Evolutionary conservation across 2,888 invertebrate species (phyloP), one percentile per base, ranked within the genome.

Genomic region (Diarsia dahlii): DNA sequence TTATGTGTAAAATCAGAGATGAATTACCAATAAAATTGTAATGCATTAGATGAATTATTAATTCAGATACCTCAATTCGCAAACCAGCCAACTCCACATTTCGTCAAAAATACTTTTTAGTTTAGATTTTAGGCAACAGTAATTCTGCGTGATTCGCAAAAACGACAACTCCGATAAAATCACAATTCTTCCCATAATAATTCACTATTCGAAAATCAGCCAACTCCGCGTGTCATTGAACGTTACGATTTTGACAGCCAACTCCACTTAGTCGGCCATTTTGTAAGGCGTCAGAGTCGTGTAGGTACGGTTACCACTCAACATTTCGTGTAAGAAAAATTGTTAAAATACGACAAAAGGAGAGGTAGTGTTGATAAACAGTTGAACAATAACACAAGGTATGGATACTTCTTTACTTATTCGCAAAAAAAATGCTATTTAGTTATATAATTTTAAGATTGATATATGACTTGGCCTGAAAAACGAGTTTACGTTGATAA

Each of bases 401-500:
- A n/a, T 52, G 52, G n/a, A n/a, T 20, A 54, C 9, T n/a, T n/a
- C 3, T 46, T 54, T 54, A 10, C n/a, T 54, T 54, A 56, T 23
- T 23, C 13, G 23, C 13, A 12, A 12, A 20, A 12, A 23, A 23
- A 56, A 12, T 1, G 56, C 12, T 23, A n/a, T 0, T 56, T 13
- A 4, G 12, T 56, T 23, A 3, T 1, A 2, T 56, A 12, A 12
- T 56, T 56, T 12, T 56, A 23, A 18, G 12, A 4, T 23, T 56
- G 48, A 48, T 18, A 48, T 46, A 50, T 28, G 65, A 28, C 28
- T 46, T 46, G 65, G 50, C 12, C 0, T 54, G 67, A 67, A 67
- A 45, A 54, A 67, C 54, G 67, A 45, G 54, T 67, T 54, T 67
- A n/a, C 0, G n/a, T 67, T n/a, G 54, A 67, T n/a, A 67, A 54